phyloP scores from a whole-genome alignment of 2,797 vertebrate species.

The Scyliorhinus canicula region DNA sequence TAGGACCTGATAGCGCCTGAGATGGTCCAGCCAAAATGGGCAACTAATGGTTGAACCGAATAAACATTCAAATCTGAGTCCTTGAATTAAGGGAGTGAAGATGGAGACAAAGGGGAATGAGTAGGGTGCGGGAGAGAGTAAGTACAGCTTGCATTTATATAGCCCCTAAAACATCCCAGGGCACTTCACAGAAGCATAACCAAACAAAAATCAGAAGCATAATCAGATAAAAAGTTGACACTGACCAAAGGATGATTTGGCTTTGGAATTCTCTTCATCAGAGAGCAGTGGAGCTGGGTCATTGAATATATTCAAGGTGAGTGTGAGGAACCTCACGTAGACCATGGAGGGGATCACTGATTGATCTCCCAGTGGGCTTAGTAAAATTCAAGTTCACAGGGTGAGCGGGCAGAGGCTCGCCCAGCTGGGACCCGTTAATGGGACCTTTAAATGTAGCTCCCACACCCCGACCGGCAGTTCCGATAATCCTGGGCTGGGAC shows the following conservation, averaged over 20 bases:
- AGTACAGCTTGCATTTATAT: background rate
- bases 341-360: no score
- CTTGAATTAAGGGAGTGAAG: background rate
- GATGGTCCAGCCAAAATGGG: background rate
- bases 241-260: background rate
- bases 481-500: no score
- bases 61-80: background rate
- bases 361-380: no score
- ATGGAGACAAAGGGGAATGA: no score
- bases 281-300: background rate
- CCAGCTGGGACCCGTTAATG: no score
- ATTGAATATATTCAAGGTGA: background rate
- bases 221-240: background rate
- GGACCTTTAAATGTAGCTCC: no score
- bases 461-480: no score
- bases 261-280: background rate
- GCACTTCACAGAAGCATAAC: background rate
- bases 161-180: background rate
- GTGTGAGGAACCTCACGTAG: no score
- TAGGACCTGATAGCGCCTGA: background rate
- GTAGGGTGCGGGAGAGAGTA: background rate
- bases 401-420: no score
- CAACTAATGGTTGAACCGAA: background rate
- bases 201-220: background rate
- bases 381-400: no score